A percentile compares a stretch with the other conserved stretches of the same genome.
Conservation (phyloP, 2,113 vertebrate genomes). For the Ellobius talpinus region DNA sequence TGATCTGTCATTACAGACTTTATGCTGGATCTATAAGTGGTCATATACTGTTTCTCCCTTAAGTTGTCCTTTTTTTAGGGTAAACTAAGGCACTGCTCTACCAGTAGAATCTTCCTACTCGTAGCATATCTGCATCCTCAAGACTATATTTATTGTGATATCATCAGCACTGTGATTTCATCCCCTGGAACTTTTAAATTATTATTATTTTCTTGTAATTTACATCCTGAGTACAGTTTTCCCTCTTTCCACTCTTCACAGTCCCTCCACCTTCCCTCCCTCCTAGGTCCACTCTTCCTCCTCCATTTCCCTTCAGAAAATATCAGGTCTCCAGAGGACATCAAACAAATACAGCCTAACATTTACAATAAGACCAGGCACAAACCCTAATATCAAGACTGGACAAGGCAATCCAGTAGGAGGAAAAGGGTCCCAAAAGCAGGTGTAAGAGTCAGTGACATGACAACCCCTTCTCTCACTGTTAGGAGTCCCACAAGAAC, state of each 20-base stretch:
- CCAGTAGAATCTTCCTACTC: neutral
- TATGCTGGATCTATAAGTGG: neutral
- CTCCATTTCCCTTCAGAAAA: neutral
- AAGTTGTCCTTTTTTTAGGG: neutral
- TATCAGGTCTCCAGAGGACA: neutral
- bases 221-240: neutral
- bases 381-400: too few species aligned
- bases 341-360: neutral
- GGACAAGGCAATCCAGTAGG: neutral
- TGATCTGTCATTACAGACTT: neutral
- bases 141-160: neutral
- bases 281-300: neutral
- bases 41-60: neutral
- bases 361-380: neutral
- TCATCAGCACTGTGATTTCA: neutral
- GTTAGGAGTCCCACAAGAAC: neutral
- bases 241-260: neutral
- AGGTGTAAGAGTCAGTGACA: neutral
- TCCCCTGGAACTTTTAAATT: neutral
- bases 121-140: neutral
- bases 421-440: neutral
- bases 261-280: fast-evolving
- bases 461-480: neutral
- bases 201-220: neutral
- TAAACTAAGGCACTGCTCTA: neutral